Percentiles rank a stretch among this genome's conserved stretches.
Conservation (phyloP, 2,113 vertebrate species). For the Callaeas wilsoni region DNA sequence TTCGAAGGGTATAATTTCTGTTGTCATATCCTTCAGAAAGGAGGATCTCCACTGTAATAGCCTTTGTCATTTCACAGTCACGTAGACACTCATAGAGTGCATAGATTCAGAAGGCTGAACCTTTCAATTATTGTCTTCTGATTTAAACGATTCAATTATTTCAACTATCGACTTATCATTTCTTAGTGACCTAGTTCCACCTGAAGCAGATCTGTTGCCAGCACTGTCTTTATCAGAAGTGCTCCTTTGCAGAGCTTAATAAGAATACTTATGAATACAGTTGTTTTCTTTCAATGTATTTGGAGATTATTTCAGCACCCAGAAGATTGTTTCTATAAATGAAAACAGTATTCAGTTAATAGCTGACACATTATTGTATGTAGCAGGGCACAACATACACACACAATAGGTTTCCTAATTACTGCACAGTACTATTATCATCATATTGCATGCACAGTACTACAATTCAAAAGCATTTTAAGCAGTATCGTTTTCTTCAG, state of each 20-base stretch:
- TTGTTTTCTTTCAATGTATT: background rate
- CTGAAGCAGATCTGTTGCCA: background rate
- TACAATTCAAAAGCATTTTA: background rate
- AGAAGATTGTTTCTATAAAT: background rate
- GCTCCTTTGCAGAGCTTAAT: background rate
- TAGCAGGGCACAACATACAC: background rate
- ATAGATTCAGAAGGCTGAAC: background rate
- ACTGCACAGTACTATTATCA: background rate
- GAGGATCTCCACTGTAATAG: background rate
- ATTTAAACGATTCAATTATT: background rate
- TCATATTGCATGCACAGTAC: background rate
- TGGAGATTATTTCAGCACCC: background rate
- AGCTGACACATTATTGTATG: background rate
- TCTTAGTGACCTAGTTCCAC: background rate
- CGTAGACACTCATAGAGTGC: background rate
- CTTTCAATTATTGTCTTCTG: background rate
- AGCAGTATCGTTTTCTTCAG: background rate
- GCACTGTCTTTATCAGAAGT: background rate
- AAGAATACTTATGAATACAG: background rate
- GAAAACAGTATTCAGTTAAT: background rate
- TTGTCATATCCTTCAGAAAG: background rate
- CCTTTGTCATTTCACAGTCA: slow-evolving; percentile 9
- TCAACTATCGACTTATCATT: background rate
- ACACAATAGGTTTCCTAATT: background rate
- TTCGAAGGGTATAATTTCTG: background rate